Percentiles rank a stretch among this genome's conserved stretches.
Conservation (phyloP, 2,113 vertebrate genomes). For the Ciconia maguari region DNA sequence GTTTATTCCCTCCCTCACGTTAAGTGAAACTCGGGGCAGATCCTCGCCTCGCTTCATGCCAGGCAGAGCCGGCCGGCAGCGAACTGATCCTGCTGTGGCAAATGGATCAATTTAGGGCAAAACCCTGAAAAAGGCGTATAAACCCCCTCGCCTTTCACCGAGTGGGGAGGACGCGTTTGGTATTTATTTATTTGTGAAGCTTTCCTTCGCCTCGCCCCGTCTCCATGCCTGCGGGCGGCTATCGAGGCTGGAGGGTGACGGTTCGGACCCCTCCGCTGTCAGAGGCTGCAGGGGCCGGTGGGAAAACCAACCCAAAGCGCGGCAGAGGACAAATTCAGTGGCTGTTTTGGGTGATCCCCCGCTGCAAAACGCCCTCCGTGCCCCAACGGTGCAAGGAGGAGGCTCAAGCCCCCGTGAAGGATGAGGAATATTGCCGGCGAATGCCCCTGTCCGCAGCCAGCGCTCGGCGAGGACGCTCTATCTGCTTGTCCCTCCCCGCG, state of each 20-base stretch:
- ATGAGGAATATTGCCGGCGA: not conserved
- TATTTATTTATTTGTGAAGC: not conserved
- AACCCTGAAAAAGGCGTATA: not conserved
- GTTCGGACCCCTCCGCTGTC: not conserved
- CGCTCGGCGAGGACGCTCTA: not conserved
- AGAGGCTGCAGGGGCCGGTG: not conserved
- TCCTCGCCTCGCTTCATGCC: not conserved
- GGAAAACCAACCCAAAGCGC: not conserved
- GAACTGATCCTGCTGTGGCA: not conserved
- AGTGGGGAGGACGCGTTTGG: fast-evolving
- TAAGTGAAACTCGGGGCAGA: not conserved
- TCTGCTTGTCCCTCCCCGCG: not conserved
- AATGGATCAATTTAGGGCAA: not conserved
- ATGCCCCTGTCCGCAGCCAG: fast-evolving
- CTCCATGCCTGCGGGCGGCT: fast-evolving
- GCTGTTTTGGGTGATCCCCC: not conserved
- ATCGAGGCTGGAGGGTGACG: fast-evolving
- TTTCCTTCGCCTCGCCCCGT: too few species aligned
- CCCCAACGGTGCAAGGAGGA: fast-evolving
- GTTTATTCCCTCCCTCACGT: fast-evolving
- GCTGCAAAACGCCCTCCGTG: not conserved
- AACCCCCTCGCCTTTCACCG: not conserved
- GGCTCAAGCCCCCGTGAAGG: fast-evolving
- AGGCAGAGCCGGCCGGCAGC: not conserved
- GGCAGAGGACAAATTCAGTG: not conserved